These are phyloP conservation scores for Cheilosia vulpina DNA, from an alignment of 2,888 invertebrate species.

Conservation along the genomic window DNA sequence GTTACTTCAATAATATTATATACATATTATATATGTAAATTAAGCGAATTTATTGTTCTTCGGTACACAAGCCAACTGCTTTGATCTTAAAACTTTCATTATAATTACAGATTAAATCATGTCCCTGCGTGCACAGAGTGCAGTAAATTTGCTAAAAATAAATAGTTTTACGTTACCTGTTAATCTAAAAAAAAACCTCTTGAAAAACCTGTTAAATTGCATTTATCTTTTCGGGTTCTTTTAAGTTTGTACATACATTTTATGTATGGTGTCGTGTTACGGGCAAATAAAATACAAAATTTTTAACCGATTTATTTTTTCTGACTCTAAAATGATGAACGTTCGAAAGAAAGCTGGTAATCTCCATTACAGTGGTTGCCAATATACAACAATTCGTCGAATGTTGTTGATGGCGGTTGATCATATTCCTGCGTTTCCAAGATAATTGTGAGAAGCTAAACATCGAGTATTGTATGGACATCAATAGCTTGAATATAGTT, in stretches of 20 bases:
- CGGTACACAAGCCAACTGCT: conserved; percentile 12
- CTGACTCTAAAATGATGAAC: neutral
- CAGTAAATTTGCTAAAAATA: conserved; percentile 27
- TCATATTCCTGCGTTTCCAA: no score
- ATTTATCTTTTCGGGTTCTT: conserved; percentile 68
- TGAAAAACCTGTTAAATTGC: conserved; percentile 67
- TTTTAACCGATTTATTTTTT: conserved; percentile 18
- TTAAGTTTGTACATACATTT: conserved; percentile 47
- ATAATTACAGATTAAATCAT: conserved; percentile 35
- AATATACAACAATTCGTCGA: no score
- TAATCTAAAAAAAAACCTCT: conserved; percentile 41
- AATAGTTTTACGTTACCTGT: conserved; percentile 56
- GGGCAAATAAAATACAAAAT: conserved; percentile 42
- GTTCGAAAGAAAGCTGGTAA: no score
- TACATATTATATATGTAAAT: conserved; percentile 83
- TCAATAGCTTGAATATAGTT: no score
- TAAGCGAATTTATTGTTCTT: conserved; percentile 51
- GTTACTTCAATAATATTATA: conserved; percentile 79
- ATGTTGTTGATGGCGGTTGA: no score
- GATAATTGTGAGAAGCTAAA: no score
- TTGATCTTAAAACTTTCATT: conserved; percentile 37
- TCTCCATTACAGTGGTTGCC: no score
- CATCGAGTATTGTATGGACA: no score
- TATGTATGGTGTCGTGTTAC: conserved; percentile 37
- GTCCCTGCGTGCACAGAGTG: conserved; percentile 21